phyloP scores from a whole-genome alignment of 2,113 vertebrate species.

The Condylura cristata region DNA sequence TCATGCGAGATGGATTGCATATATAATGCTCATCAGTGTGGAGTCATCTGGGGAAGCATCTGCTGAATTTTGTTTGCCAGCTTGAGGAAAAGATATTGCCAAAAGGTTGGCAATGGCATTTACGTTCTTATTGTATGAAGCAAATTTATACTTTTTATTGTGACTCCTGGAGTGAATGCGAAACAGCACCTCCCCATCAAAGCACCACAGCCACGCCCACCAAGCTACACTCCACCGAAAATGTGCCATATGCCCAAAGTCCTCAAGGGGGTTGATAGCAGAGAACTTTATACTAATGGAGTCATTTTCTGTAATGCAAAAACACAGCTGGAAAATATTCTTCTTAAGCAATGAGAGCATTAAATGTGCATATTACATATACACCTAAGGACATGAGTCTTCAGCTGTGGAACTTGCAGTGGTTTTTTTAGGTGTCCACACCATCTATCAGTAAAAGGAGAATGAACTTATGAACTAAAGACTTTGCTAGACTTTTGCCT shows the following conservation, averaged over 20 bases:
- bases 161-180: constrained; percentile 53
- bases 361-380: constrained; percentile 50
- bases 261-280: background rate
- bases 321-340: constrained; percentile 59
- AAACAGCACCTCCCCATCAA: background rate
- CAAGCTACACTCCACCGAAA: background rate
- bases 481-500: background rate
- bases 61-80: constrained; percentile 82
- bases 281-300: background rate
- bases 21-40: constrained; percentile 77
- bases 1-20: constrained; percentile 76
- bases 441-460: constrained; percentile 33
- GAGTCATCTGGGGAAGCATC: constrained; percentile 81
- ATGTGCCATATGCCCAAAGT: constrained; percentile 46
- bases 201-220: background rate
- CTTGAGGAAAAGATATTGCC: constrained; percentile 72
- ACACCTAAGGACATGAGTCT: constrained; percentile 43
- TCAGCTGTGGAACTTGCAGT: constrained; percentile 5
- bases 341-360: constrained; percentile 63
- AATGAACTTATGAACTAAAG: background rate
- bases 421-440: constrained; percentile 18
- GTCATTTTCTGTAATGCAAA: constrained; percentile 29
- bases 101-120: constrained; percentile 76
- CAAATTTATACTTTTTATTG: constrained; percentile 58
- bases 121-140: constrained; percentile 68